These are phyloP conservation scores for Rotaria macrura DNA, from an alignment of 2,888 invertebrate species.

Conservation along the genomic window DNA sequence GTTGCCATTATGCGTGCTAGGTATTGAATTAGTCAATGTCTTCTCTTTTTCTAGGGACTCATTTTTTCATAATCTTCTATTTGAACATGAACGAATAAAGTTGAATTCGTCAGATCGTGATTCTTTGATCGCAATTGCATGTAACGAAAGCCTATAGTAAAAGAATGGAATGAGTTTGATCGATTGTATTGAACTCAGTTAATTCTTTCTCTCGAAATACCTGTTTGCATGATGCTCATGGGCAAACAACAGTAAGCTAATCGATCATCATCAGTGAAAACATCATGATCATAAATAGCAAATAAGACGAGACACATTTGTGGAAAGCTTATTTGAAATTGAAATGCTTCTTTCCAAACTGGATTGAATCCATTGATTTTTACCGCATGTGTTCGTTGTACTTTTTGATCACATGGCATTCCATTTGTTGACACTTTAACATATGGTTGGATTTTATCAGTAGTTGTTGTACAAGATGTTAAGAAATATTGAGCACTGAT, in stretches of 20 bases:
- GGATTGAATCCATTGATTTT: constrained; percentile 58
- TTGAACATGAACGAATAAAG: background rate
- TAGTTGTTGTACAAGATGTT: background rate
- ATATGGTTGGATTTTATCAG: constrained; percentile 21
- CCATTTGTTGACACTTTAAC: constrained; percentile 22
- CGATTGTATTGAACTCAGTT: too few species aligned
- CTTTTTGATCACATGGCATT: constrained; percentile 19
- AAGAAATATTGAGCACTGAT: constrained; percentile 28
- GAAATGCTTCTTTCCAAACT: constrained; percentile 57
- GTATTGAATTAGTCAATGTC: too few species aligned
- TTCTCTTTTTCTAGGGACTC: too few species aligned
- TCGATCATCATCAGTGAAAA: background rate
- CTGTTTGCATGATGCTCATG: background rate
- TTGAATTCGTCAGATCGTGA: background rate
- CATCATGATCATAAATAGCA: background rate
- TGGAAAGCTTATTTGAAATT: constrained; percentile 56
- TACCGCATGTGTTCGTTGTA: background rate
- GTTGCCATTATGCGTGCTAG: too few species aligned
- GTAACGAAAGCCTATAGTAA: background rate
- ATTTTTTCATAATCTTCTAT: too few species aligned
- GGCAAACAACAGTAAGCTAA: background rate
- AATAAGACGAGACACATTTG: background rate
- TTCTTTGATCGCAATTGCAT: background rate
- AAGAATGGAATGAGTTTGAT: background rate
- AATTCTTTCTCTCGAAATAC: too few species aligned